These are phyloP conservation scores for Trachelus stipa DNA, from an alignment of 2,888 invertebrate genomes.

Conservation along the genomic window DNA sequence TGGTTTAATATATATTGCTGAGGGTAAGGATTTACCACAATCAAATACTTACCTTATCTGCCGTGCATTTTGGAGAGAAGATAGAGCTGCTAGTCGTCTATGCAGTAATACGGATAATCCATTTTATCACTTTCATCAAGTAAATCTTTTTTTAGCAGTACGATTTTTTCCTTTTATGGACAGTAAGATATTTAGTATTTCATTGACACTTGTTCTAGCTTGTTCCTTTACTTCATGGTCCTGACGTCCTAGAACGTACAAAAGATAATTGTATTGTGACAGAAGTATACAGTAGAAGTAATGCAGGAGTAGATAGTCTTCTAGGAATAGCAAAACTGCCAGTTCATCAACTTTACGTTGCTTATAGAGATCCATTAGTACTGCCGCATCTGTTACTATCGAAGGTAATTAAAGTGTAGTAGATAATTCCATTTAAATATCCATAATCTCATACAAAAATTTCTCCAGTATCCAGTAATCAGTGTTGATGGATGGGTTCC, in stretches of 20 bases:
- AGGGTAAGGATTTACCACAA: constrained; percentile 65
- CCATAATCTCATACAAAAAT: not conserved
- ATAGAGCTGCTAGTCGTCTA: constrained; percentile 65
- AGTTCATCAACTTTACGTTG: constrained; percentile 73
- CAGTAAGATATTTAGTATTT: constrained; percentile 7
- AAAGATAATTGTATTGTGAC: constrained; percentile 71
- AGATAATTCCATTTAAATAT: constrained; percentile 1
- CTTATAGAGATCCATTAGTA: constrained; percentile 71
- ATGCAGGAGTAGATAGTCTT: constrained; percentile 57
- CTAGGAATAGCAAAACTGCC: constrained; percentile 70
- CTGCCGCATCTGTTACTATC: constrained; percentile 69
- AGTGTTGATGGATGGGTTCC: constrained; percentile 73
- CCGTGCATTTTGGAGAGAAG: constrained; percentile 68
- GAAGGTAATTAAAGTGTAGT: constrained; percentile 62
- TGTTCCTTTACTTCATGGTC: constrained; percentile 70
- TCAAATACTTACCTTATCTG: constrained; percentile 67
- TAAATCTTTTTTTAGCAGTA: constrained; percentile 36
- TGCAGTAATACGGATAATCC: constrained; percentile 65
- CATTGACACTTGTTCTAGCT: constrained; percentile 59
- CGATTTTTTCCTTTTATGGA: constrained; percentile 10
- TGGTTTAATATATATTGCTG: constrained; percentile 68
- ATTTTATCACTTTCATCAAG: constrained; percentile 68
- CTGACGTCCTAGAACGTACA: constrained; percentile 69
- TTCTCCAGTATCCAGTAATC: constrained; percentile 71
- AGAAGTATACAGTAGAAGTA: constrained; percentile 69